phyloP scores from a whole-genome alignment of 2,113 vertebrate species.

The Microtus ochrogaster region DNA sequence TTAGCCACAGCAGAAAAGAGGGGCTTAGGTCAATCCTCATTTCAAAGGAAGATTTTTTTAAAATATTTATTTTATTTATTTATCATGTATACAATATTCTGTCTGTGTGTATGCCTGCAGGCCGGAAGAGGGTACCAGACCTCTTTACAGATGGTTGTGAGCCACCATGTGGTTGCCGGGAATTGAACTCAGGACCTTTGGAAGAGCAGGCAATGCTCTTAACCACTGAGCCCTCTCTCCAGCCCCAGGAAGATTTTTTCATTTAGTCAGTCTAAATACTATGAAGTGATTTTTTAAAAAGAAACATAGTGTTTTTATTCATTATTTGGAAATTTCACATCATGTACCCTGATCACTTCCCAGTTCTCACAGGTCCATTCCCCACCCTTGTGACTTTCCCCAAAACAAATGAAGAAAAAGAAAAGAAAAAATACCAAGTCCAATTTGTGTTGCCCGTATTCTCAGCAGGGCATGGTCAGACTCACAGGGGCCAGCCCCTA shows the following conservation, averaged over 20 bases:
- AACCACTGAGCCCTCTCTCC: no score
- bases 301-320: background rate
- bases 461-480: background rate
- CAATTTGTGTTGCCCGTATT: background rate
- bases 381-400: background rate
- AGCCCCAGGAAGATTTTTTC: background rate
- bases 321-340: background rate
- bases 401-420: background rate
- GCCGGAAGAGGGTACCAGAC: no score
- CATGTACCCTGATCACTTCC: background rate
- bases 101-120: no score
- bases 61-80: no score
- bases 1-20: background rate
- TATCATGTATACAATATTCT: no score
- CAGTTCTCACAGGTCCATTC: background rate
- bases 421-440: background rate
- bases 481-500: background rate
- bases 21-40: background rate
- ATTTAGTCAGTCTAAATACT: background rate
- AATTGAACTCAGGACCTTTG: no score
- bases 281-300: background rate
- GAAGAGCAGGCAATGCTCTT: no score
- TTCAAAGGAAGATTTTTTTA: background rate
- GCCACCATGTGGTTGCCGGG: no score
- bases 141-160: no score